These are phyloP conservation scores for Chymomyza caudatula DNA, from an alignment of 2,888 invertebrate species.

Conservation along the genomic window DNA sequence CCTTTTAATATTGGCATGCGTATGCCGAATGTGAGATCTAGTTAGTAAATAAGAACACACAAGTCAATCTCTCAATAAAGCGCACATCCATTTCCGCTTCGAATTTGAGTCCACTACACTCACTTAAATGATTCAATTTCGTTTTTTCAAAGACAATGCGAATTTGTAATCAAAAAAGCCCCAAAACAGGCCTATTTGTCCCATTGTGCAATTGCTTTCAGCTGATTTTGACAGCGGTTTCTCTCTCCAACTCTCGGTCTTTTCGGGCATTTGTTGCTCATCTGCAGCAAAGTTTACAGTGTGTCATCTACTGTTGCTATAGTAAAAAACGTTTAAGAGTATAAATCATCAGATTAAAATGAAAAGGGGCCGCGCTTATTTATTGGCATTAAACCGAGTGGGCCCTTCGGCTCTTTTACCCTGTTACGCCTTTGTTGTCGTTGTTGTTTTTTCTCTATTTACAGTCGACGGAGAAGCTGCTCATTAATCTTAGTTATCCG, in stretches of 20 bases:
- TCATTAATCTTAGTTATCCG: neutral
- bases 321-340: neutral
- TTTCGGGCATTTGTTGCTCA: neutral
- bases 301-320: neutral
- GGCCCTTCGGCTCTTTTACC: too few species aligned
- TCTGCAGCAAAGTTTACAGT: neutral
- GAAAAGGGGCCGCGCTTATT: neutral
- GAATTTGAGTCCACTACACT: too few species aligned
- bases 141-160: too few species aligned
- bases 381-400: neutral
- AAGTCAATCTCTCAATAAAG: too few species aligned
- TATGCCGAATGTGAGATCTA: too few species aligned
- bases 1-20: too few species aligned
- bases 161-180: too few species aligned
- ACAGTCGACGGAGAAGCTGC: neutral
- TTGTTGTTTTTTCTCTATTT: neutral
- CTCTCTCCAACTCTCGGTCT: neutral
- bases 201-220: neutral
- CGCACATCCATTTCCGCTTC: too few species aligned
- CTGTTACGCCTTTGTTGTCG: neutral
- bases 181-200: neutral
- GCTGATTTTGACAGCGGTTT: neutral
- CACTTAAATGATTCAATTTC: too few species aligned
- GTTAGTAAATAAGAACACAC: too few species aligned
- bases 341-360: neutral